phyloP scores from a whole-genome alignment of 2,888 invertebrate genomes.

The Perdita meconis region DNA sequence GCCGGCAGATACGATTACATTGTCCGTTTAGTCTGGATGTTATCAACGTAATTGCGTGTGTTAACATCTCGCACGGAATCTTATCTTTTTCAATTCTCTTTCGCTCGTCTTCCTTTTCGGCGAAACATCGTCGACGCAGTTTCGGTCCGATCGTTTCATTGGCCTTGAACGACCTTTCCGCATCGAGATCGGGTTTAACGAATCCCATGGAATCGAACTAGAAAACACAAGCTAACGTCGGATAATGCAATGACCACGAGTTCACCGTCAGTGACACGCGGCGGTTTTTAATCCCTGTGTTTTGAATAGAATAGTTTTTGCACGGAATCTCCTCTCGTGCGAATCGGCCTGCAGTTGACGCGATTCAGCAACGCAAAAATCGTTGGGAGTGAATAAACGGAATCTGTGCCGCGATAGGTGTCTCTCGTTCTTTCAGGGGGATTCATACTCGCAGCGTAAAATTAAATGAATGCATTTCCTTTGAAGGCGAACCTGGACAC shows the following conservation, averaged over 20 bases:
- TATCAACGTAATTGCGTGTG: slow-evolving; percentile 56
- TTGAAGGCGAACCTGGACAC: neutral
- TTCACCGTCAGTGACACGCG: too few relatives aligned
- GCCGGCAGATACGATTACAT: slow-evolving; percentile 48
- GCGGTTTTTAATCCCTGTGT: too few relatives aligned
- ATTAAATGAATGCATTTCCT: slow-evolving; percentile 38
- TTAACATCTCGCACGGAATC: slow-evolving; percentile 29
- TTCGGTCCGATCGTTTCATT: too few relatives aligned
- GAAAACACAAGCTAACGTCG: too few relatives aligned
- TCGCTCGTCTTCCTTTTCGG: too few relatives aligned
- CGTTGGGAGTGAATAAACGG: slow-evolving; percentile 1
- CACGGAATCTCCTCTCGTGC: neutral
- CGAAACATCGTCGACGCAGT: too few relatives aligned
- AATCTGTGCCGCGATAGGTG: neutral
- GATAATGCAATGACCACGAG: too few relatives aligned
- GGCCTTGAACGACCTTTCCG: too few relatives aligned
- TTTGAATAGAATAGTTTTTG: neutral
- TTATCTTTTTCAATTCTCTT: neutral
- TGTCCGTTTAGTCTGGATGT: slow-evolving; percentile 46
- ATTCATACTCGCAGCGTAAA: slow-evolving; percentile 23
- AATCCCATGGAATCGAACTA: too few relatives aligned
- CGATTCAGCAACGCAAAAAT: neutral
- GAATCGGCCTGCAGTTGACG: neutral
- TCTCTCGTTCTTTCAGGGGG: slow-evolving; percentile 1
- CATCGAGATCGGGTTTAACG: too few relatives aligned